Evolutionary conservation across 1,140 invertebrate species (phyloP).

Genomic region (Microplitis demolitor): DNA sequence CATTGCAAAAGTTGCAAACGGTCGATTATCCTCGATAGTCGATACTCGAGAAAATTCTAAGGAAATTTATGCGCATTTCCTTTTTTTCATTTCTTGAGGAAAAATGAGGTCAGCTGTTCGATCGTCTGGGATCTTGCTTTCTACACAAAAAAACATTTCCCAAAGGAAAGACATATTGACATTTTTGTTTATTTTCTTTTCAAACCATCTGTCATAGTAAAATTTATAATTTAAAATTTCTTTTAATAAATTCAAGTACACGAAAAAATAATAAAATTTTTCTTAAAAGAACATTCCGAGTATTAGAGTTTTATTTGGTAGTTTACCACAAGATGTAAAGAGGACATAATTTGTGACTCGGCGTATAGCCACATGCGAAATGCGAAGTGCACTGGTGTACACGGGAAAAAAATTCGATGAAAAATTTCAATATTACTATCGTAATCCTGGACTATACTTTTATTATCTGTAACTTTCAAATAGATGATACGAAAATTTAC

Average conservation of each 20-base stretch:
- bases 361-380: not conserved
- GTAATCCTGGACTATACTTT: too few relatives aligned
- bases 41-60: conserved; percentile 3
- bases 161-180: not conserved
- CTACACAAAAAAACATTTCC: not conserved
- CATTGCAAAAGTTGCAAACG: not conserved
- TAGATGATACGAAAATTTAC: too few relatives aligned
- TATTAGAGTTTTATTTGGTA: not conserved
- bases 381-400: not conserved
- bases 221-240: too few relatives aligned
- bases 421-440: too few relatives aligned
- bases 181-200: not conserved
- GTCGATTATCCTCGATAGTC: not conserved
- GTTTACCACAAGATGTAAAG: not conserved
- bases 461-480: too few relatives aligned
- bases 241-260: too few relatives aligned
- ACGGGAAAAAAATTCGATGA: too few relatives aligned
- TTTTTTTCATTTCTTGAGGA: not conserved
- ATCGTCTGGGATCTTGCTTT: not conserved
- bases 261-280: not conserved
- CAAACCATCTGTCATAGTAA: too few relatives aligned
- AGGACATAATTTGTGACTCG: not conserved
- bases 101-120: not conserved
- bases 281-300: not conserved
- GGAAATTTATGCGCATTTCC: not conserved